phyloP scores from a whole-genome alignment of 1,140 invertebrate genomes.

The Patella vulgata region DNA sequence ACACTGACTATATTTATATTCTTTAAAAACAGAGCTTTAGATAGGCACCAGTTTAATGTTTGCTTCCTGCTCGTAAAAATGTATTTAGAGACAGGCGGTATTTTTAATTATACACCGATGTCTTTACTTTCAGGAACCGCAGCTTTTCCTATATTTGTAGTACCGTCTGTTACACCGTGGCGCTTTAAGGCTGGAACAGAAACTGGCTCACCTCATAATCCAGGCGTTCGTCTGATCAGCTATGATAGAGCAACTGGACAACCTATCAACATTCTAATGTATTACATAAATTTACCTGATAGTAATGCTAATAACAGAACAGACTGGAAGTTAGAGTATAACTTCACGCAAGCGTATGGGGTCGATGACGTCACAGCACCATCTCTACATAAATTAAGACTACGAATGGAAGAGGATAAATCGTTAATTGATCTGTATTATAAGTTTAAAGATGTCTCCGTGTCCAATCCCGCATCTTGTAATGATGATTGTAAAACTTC shows the following conservation, averaged over 20 bases:
- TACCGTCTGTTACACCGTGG: slow-evolving; percentile 55
- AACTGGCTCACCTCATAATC: slow-evolving; percentile 71
- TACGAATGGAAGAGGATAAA: neutral
- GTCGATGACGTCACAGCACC: slow-evolving; percentile 22
- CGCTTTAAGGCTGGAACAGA: slow-evolving; percentile 29
- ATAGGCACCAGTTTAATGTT: no score
- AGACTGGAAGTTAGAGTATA: slow-evolving; percentile 82
- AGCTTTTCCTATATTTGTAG: slow-evolving; percentile 36
- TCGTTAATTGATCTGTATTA: slow-evolving; percentile 3
- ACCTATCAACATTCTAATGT: slow-evolving; percentile 88
- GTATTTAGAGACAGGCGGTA: no score
- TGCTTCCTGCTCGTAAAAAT: no score
- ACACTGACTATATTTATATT: no score
- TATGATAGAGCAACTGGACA: slow-evolving; percentile 85
- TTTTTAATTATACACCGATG: no score
- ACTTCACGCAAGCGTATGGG: slow-evolving; percentile 21
- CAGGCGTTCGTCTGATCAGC: slow-evolving; percentile 86
- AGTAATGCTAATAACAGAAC: slow-evolving; percentile 77
- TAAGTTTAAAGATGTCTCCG: neutral
- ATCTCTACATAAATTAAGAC: slow-evolving; percentile 17
- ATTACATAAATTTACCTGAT: slow-evolving; percentile 82
- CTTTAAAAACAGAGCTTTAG: no score
- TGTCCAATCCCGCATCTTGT: neutral
- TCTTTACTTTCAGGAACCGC: slow-evolving; percentile 22
- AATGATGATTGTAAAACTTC: neutral